Evolutionary conservation across 1,140 invertebrate genomes (phyloP), one percentile per base, ranked within the genome.

Genomic region (Oreohelix idahoensis): DNA sequence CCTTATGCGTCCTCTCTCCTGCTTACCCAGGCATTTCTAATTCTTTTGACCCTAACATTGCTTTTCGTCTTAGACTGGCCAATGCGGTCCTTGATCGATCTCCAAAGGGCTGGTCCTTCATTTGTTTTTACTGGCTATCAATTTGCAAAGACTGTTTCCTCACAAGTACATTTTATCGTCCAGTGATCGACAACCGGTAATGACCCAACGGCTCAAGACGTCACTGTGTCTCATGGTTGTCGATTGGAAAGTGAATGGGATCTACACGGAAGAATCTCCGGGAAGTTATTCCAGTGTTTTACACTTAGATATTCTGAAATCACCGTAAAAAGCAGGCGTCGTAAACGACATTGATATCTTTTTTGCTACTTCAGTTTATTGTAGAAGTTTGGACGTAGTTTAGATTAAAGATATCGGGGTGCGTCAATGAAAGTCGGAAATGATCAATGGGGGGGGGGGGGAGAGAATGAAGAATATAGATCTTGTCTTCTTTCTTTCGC

Each of bases 101-200:
- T 29, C 32, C 29, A n/a, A 66, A 1, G 29, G 32, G 32, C 51
- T 38, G 77, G 5, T 26, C 77, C 58, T 66, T 79, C 77, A 79
- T 79, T 79, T 79, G 77, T 79, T 79, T 79, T 79, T 39, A 49
- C 77, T 66, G 53, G 77, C 77, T 79, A 79, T 69, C 77, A 79
- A 79, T 79, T 79, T 79, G 53, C 77, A 79, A 79, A 69, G 77
- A 66, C 38, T 23, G 35, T 49, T 79, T 79, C 35, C 63, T 35
- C 42, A 29, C 45, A 51, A 53, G 45, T 77, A 49, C 75, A 36
- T 49, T 77, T 32, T 51, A 77, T 79, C 77, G 58, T 35, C 58
- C 58, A 38, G 42, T 69, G 77, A 79, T 79, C 77, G 77, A 79
- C 77, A 79, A 79, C 53, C 77, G 53, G 77, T 79, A 79, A 79